Evolutionary conservation across 1,140 invertebrate genomes (phyloP), one percentile per base, ranked within the genome.

Genomic region (Phymastichus coffea): DNA sequence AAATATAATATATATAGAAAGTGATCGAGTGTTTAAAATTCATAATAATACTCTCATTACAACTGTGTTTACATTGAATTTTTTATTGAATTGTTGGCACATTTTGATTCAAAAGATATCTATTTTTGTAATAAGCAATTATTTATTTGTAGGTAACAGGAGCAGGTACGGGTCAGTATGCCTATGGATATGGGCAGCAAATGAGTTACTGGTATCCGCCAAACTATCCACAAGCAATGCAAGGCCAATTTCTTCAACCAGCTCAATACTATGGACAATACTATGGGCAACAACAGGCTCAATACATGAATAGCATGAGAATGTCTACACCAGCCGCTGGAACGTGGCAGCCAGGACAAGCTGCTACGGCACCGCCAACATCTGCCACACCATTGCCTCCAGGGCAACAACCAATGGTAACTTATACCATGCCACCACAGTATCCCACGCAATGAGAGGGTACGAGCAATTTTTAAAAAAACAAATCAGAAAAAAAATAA

Each of bases 171-270:
- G 81, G 83, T 46, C 86, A 87, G 64, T 88, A 88, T 67, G 81
- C 86, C 2, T 88, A 88, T 72, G 82, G 82, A 49, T 88, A 88
- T 70, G 82, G 83, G 1, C 86, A 89, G 72, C 87, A 89, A 75
- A 88, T 90, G 87, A 79, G 87, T 58, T 92, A 92, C 68, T 92
- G 90, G 89, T 92, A 92, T 76, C 87, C 87, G 3, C 86, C 87
- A 69, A 12, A 12, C 12, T 87, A 87, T 78, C 82, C 69, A 40
- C 84, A 80, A 44, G n/a, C n/a, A n/a, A 84, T 85, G 77, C 82
- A 85, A 61, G 73, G 77, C 25, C 77, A 78, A 43, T 80, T 79
- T 33, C 57, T 80, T 38, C 78, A 76, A 43, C 72, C 72, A 20
- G 67, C 75, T 59, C 74, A 72, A 46, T 79, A 79, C 61, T 78